Conservation (phyloP, 2,113 vertebrate species). For the Scytalopus superciliaris region DNA sequence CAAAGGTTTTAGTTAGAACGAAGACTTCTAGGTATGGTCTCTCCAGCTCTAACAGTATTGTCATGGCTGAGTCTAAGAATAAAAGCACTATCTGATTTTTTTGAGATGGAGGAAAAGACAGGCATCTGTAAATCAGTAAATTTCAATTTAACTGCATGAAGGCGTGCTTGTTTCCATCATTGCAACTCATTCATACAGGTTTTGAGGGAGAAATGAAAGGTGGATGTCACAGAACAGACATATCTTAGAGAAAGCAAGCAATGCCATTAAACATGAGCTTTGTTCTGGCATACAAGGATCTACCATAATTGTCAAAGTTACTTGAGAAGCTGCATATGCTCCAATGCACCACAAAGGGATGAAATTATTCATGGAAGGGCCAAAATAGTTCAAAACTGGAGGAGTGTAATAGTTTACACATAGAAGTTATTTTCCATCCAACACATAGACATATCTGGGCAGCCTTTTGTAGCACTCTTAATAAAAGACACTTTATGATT, state of each 20-base stretch:
- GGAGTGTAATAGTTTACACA: neutral
- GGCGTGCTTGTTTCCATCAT: neutral
- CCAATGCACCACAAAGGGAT: neutral
- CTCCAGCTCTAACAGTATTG: neutral
- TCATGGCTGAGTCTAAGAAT: neutral
- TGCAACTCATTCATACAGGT: neutral
- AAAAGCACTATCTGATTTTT: neutral
- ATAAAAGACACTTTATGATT: neutral
- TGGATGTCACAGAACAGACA: neutral
- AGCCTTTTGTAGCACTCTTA: neutral
- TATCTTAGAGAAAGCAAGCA: neutral
- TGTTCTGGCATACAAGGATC: neutral
- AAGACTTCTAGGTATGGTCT: neutral
- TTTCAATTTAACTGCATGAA: neutral
- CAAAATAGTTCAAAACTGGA: neutral
- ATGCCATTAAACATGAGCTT: neutral
- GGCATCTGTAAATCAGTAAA: neutral
- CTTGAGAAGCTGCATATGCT: neutral
- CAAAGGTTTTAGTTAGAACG: neutral
- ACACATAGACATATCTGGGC: neutral
- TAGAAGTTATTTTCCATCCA: neutral
- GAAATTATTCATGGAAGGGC: neutral
- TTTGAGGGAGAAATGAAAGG: neutral
- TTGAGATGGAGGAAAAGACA: neutral
- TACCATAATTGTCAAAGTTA: neutral